phyloP scores from a whole-genome alignment of 2,888 invertebrate species.

The Emmelina monodactyla region DNA sequence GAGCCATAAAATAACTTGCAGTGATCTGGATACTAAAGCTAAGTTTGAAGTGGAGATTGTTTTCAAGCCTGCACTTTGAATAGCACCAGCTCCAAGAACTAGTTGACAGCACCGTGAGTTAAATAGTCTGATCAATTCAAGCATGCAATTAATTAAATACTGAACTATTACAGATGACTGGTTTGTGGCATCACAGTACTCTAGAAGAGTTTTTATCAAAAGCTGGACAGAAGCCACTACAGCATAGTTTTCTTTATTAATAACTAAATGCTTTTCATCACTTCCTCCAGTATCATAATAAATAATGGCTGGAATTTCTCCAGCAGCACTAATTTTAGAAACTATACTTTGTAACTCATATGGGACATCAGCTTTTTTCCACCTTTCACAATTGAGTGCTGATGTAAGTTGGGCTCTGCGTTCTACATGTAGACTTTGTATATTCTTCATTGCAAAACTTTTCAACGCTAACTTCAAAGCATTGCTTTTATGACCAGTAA shows the following conservation, averaged over 20 bases:
- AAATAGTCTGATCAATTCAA: slow-evolving; percentile 88
- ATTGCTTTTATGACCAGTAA: slow-evolving; percentile 79
- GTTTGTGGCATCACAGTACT: slow-evolving; percentile 86
- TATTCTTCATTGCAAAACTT: slow-evolving; percentile 89
- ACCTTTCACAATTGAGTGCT: slow-evolving; percentile 88
- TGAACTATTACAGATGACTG: slow-evolving; percentile 82
- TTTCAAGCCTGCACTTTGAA: slow-evolving; percentile 91
- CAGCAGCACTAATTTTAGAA: slow-evolving; percentile 69
- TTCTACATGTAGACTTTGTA: slow-evolving; percentile 89
- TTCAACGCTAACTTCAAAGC: slow-evolving; percentile 84
- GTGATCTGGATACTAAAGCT: slow-evolving; percentile 82
- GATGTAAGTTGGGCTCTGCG: slow-evolving; percentile 84
- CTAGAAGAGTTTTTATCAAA: slow-evolving; percentile 87
- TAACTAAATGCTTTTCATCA: slow-evolving; percentile 65
- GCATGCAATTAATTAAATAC: slow-evolving; percentile 82
- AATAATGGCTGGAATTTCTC: slow-evolving; percentile 46
- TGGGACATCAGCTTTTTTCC: slow-evolving; percentile 94
- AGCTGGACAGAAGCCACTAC: slow-evolving; percentile 85
- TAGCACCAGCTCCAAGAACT: slow-evolving; percentile 95
- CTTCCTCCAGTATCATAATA: slow-evolving; percentile 43
- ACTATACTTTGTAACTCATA: slow-evolving; percentile 87
- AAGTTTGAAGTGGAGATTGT: slow-evolving; percentile 95
- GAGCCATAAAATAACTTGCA: slow-evolving; percentile 83
- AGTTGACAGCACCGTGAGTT: slow-evolving; percentile 92
- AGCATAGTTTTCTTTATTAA: slow-evolving; percentile 76